Evolutionary conservation across 2,888 invertebrate genomes (phyloP).

Genomic region (Holacanthella duospinosa): DNA sequence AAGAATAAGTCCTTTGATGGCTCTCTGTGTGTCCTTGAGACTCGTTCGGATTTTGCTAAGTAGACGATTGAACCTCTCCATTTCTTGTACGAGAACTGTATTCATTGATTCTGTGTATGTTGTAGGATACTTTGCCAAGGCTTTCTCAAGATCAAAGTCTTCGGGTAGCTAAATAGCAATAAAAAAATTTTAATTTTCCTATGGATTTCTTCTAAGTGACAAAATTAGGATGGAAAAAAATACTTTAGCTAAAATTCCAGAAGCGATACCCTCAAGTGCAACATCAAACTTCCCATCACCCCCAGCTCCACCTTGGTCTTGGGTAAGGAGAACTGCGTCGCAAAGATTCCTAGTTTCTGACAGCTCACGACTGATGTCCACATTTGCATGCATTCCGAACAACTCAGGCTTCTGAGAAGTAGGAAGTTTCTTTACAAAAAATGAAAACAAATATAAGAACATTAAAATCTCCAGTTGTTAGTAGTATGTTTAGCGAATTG

Average conservation of each 20-base stretch:
- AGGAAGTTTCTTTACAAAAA: slow-evolving; percentile 58
- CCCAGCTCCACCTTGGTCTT: slow-evolving; percentile 2
- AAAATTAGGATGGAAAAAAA: too few relatives aligned
- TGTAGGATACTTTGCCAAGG: slow-evolving; percentile 61
- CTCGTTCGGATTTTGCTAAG: slow-evolving; percentile 59
- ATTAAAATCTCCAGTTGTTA: too few relatives aligned
- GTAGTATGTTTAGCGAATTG: too few relatives aligned
- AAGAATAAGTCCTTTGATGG: slow-evolving; percentile 73
- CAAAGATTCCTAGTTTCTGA: slow-evolving; percentile 53
- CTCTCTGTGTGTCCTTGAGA: slow-evolving; percentile 66
- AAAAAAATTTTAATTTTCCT: neutral
- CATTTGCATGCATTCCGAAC: slow-evolving; percentile 87
- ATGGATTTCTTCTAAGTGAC: neutral
- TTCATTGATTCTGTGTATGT: slow-evolving; percentile 81
- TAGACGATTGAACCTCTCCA: slow-evolving; percentile 65
- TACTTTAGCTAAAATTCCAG: neutral
- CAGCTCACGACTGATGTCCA: slow-evolving; percentile 82
- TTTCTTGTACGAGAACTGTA: slow-evolving; percentile 80
- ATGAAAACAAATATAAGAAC: too few relatives aligned
- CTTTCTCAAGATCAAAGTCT: slow-evolving; percentile 55
- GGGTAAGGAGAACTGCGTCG: slow-evolving; percentile 4
- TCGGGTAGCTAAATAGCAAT: slow-evolving; percentile 50
- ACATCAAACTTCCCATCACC: slow-evolving; percentile 4
- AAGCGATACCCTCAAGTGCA: neutral
- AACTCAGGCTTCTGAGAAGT: slow-evolving; percentile 68